These are phyloP conservation scores for Phalera bucephala DNA, from an alignment of 2,888 invertebrate species.

Conservation along the genomic window DNA sequence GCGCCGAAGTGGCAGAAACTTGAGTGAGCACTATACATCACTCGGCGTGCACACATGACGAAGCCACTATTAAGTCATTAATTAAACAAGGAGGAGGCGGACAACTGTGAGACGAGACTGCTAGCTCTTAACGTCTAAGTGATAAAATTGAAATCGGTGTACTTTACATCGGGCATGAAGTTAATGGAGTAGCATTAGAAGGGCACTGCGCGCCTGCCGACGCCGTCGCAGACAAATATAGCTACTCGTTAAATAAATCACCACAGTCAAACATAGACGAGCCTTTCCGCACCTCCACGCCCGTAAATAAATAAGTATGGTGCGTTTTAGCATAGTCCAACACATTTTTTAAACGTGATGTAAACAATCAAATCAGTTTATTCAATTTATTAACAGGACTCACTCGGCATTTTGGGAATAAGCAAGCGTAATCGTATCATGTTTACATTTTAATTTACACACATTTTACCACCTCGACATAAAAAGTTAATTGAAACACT, in stretches of 20 bases:
- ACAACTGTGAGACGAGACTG: no score
- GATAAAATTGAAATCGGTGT: conserved; percentile 57
- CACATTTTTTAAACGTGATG: conserved; percentile 25
- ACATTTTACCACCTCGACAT: no score
- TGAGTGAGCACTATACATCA: no score
- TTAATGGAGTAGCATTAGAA: conserved; percentile 67
- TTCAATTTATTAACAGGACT: no score
- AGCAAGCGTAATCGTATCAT: no score
- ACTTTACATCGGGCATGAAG: conserved; percentile 49
- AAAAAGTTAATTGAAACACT: background rate
- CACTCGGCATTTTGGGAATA: no score
- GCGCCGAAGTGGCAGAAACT: conserved; percentile 31
- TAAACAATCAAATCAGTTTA: conserved; percentile 1
- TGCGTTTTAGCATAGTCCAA: conserved; percentile 35
- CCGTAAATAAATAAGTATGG: conserved; percentile 43
- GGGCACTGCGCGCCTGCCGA: no score
- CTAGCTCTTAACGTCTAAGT: conserved; percentile 36
- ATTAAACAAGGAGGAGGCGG: no score
- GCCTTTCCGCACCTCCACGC: conserved; percentile 68
- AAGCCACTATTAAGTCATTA: no score
- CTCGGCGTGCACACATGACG: conserved; percentile 35
- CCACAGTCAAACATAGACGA: no score
- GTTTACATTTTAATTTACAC: no score
- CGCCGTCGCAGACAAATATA: conserved; percentile 61
- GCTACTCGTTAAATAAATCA: conserved; percentile 73